Evolutionary conservation across 2,113 vertebrate species (phyloP).

Genomic region (Hippocampus zosterae): DNA sequence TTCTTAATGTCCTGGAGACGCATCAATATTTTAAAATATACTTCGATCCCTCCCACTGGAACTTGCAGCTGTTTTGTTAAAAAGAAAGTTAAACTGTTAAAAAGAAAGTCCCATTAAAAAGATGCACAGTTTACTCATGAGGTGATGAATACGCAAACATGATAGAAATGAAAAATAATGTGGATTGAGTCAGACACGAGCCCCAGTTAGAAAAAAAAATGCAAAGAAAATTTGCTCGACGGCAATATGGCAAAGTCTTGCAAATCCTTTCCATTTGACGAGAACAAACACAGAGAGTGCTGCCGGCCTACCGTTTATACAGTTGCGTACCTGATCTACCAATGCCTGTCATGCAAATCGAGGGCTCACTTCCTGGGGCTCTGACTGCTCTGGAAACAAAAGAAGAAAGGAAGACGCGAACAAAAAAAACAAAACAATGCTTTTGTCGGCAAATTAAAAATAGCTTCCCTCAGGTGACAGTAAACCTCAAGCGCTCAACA

Average conservation of each 20-base stretch:
- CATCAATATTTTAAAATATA: constrained; percentile 25
- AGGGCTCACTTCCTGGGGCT: constrained; percentile 45
- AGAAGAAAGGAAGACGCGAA: background rate
- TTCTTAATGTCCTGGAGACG: constrained; percentile 21
- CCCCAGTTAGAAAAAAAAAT: constrained; percentile 32
- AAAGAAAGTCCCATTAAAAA: constrained; percentile 16
- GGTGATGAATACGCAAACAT: constrained; percentile 16
- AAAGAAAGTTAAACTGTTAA: background rate
- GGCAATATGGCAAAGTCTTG: constrained; percentile 19
- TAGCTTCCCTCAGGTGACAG: constrained; percentile 57
- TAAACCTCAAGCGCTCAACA: constrained; percentile 30
- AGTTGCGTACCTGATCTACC: constrained; percentile 35
- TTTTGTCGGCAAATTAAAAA: constrained; percentile 65
- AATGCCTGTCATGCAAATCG: constrained; percentile 54
- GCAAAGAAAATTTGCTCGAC: constrained; percentile 2
- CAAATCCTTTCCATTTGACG: constrained; percentile 16
- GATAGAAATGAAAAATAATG: background rate
- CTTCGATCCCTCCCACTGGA: background rate
- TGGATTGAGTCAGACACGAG: constrained; percentile 2
- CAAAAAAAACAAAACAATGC: constrained; percentile 2
- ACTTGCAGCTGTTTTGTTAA: background rate
- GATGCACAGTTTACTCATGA: constrained; percentile 9
- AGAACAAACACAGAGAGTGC: constrained; percentile 24
- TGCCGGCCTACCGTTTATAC: constrained; percentile 17
- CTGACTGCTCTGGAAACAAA: constrained; percentile 38